Evolutionary conservation across 2,113 vertebrate species (phyloP).

Genomic region (Saimiri boliviensis): DNA sequence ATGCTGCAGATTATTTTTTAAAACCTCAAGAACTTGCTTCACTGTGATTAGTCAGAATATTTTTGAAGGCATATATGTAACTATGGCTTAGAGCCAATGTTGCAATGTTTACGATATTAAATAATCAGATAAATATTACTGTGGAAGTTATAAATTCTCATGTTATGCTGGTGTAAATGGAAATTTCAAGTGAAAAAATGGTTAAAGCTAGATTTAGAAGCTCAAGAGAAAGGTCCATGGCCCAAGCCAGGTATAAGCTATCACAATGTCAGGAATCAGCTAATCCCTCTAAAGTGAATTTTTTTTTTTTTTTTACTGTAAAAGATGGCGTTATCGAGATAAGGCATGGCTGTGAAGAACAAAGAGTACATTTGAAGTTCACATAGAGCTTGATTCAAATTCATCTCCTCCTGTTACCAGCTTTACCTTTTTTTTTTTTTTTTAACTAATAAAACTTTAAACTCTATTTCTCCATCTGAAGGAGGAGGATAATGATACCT

Average conservation of each 20-base stretch:
- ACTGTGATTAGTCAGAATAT: neutral
- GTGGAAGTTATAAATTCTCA: neutral
- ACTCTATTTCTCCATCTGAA: neutral
- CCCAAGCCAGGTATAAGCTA: fast-evolving
- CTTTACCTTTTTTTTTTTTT: neutral
- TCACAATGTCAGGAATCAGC: fast-evolving
- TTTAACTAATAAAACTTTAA: neutral
- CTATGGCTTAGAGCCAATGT: neutral
- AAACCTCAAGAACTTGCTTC: neutral
- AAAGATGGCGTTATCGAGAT: neutral
- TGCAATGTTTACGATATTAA: neutral
- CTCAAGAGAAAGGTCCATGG: neutral
- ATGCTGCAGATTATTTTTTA: neutral
- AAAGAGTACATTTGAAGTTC: too few relatives aligned
- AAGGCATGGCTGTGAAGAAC: neutral
- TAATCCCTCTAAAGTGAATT: neutral
- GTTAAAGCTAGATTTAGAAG: neutral
- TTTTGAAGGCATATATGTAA: neutral
- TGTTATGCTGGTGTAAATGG: neutral
- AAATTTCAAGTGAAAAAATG: neutral
- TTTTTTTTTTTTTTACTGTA: neutral
- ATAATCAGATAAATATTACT: neutral
- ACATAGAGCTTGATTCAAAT: neutral
- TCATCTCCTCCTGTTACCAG: neutral
- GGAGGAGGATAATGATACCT: neutral